These are phyloP conservation scores for Lophotis ruficrista DNA, from an alignment of 2,113 vertebrate species.

Conservation along the genomic window DNA sequence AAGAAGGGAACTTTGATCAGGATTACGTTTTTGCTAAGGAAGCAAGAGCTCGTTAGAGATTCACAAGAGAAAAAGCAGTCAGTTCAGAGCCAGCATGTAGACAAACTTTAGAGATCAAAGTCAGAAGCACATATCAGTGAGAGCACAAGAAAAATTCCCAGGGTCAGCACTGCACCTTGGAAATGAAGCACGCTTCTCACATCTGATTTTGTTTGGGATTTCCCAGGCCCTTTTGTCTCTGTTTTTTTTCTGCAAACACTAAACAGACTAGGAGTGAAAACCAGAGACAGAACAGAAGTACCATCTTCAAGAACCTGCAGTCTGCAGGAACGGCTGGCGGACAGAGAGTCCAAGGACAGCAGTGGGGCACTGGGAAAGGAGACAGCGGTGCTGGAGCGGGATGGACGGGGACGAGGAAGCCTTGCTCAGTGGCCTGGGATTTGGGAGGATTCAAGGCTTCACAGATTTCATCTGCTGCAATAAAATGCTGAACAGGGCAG, in stretches of 20 bases:
- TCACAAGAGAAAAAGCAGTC: neutral
- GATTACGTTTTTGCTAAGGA: neutral
- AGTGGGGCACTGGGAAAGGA: neutral
- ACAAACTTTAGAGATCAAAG: neutral
- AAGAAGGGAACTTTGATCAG: neutral
- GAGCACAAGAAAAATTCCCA: neutral
- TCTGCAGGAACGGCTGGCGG: neutral
- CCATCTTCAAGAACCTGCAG: neutral
- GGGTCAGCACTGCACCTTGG: neutral
- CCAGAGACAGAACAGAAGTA: neutral
- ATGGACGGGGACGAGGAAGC: neutral
- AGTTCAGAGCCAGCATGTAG: neutral
- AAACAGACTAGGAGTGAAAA: neutral
- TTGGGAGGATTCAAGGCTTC: neutral
- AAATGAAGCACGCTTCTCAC: neutral
- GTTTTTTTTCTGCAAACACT: neutral
- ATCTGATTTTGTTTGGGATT: neutral
- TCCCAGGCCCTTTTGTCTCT: neutral
- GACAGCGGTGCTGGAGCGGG: neutral
- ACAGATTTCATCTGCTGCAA: neutral
- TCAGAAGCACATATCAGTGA: neutral
- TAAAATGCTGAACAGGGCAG: neutral
- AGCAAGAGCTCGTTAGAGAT: neutral
- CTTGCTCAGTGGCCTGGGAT: rapidly evolving
- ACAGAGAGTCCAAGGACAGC: neutral